phyloP scores from a whole-genome alignment of 2,888 invertebrate genomes.

The Stegana nigrithorax region DNA sequence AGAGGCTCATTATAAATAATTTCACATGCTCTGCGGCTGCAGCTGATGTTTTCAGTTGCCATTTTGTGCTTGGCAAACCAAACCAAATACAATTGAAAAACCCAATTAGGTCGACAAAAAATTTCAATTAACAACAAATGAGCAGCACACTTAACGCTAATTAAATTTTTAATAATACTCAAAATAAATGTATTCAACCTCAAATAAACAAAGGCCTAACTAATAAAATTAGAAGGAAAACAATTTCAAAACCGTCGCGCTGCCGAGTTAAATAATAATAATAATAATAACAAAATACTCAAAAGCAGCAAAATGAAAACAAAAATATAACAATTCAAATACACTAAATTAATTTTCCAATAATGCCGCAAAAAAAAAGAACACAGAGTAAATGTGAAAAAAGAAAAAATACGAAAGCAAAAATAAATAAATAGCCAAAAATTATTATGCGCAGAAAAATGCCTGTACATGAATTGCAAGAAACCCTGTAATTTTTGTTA shows the following conservation, averaged over 20 bases:
- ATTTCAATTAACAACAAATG: conserved; percentile 55
- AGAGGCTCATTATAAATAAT: too few species aligned
- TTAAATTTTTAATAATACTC: conserved; percentile 42
- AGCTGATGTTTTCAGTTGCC: too few species aligned
- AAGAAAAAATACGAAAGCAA: conserved; percentile 25
- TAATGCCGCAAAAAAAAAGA: conserved; percentile 40
- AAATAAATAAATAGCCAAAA: not conserved
- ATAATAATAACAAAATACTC: conserved; percentile 20
- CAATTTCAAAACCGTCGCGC: conserved; percentile 3
- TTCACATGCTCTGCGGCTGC: too few species aligned
- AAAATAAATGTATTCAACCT: too few species aligned
- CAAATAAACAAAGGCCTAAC: too few species aligned
- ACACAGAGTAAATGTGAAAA: conserved; percentile 3
- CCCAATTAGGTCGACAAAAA: not conserved
- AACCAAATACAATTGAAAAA: not conserved
- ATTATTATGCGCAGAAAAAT: not conserved
- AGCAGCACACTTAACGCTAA: conserved; percentile 51
- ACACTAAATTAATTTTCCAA: conserved; percentile 51
- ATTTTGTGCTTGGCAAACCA: too few species aligned
- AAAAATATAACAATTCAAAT: conserved; percentile 30
- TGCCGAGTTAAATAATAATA: conserved; percentile 11
- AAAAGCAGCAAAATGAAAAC: conserved; percentile 23
- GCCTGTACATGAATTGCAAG: not conserved
- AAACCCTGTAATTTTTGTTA: conserved; percentile 43
- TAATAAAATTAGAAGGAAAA: conserved; percentile 26